Evolutionary conservation across 1,140 invertebrate species (phyloP).

Genomic region (Lucilia cuprina): DNA sequence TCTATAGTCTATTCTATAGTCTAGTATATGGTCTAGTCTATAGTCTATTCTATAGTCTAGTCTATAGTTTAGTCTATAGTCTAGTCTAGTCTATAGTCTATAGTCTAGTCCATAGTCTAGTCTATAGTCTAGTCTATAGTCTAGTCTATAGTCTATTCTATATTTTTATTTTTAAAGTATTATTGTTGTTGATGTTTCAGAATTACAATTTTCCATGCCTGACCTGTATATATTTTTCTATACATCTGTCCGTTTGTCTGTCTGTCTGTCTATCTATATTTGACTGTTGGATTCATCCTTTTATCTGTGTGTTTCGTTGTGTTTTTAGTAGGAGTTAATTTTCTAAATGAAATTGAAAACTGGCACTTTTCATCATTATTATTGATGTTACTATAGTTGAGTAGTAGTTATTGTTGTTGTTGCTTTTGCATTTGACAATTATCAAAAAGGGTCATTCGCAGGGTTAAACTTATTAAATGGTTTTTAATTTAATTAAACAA

Average conservation of each 20-base stretch:
- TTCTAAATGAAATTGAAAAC: neutral
- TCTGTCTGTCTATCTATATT: no score
- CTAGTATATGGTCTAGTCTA: no score
- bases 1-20: no score
- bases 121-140: no score
- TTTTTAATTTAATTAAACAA: slow-evolving; percentile 11
- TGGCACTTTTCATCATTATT: neutral
- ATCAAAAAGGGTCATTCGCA: neutral
- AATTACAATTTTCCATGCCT: no score
- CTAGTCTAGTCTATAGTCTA: no score
- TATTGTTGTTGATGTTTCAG: no score
- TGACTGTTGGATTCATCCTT: neutral
- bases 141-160: no score
- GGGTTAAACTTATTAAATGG: neutral
- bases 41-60: no score
- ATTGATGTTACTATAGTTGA: neutral
- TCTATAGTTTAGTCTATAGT: no score
- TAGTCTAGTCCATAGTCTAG: no score
- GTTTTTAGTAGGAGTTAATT: neutral
- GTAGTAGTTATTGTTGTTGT: neutral
- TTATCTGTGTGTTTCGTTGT: neutral
- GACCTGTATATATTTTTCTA: neutral
- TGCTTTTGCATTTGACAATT: neutral
- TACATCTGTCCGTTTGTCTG: neutral
- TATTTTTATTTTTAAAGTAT: no score